Percentiles rank a stretch among this genome's conserved stretches.
Conservation (phyloP, 2,113 vertebrate genomes). For the Gila orcuttii region DNA sequence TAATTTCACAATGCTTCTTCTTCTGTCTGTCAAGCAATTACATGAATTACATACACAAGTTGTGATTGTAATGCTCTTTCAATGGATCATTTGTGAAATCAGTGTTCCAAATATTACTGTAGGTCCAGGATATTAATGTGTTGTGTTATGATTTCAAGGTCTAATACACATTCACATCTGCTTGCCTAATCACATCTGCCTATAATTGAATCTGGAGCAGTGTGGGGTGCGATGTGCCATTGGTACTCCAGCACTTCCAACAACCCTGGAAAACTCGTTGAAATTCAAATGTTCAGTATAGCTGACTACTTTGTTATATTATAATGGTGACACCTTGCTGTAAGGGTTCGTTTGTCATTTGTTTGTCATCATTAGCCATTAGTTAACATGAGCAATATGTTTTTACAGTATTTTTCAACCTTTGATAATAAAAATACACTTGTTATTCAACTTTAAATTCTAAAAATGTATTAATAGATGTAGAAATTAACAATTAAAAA, state of each 20-base stretch:
- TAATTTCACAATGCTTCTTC: slow-evolving; percentile 35
- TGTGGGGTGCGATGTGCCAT: neutral
- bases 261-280: neutral
- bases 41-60: neutral
- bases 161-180: slow-evolving; percentile 43
- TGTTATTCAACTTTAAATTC: neutral
- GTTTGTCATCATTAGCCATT: neutral
- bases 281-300: neutral
- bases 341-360: neutral
- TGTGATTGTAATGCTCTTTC: neutral
- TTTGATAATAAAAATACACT: too few species aligned
- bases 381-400: too few species aligned
- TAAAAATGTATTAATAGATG: neutral
- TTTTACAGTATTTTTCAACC: too few species aligned
- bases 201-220: slow-evolving; percentile 44
- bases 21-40: slow-evolving; percentile 48
- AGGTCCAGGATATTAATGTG: slow-evolving; percentile 4
- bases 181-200: slow-evolving; percentile 39
- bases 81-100: slow-evolving; percentile 1
- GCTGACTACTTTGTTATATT: neutral
- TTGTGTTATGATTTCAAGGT: slow-evolving; percentile 47
- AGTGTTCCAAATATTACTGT: neutral
- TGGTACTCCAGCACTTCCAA: slow-evolving; percentile 3
- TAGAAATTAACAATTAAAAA: neutral
- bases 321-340: neutral